These are phyloP conservation scores for Aurelia sp. DNA, from an alignment of 30 jellyfish, hydroid and myxozoan genomes.

Conservation along the genomic window DNA sequence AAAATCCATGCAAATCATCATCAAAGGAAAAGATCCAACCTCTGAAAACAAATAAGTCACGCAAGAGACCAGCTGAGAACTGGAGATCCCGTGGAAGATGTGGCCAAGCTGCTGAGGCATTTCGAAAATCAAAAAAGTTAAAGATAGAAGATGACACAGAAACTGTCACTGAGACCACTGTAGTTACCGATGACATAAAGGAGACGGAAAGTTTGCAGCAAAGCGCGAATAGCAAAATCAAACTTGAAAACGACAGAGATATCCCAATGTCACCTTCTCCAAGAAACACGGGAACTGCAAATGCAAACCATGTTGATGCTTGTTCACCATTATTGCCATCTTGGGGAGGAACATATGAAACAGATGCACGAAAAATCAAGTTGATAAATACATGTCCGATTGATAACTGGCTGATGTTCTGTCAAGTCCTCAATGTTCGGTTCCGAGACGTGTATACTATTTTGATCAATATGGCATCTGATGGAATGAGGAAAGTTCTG, in stretches of 20 bases:
- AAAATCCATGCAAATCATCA: constrained; percentile 1
- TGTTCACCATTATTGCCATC: constrained; percentile 1
- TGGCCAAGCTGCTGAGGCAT: constrained; percentile 27
- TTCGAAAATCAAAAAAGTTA: constrained; percentile 14
- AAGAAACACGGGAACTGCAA: too few relatives aligned
- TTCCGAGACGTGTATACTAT: constrained; percentile 2
- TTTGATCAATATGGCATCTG: constrained; percentile 24
- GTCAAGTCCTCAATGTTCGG: constrained; percentile 4
- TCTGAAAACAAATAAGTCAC: neutral
- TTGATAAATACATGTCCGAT: neutral
- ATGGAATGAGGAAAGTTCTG: neutral
- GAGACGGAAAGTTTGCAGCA: constrained; percentile 4
- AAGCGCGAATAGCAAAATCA: neutral
- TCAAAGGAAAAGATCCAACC: neutral
- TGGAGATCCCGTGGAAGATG: constrained; percentile 23
- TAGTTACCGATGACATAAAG: constrained; percentile 1
- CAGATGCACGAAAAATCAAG: constrained; percentile 17
- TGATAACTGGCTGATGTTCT: constrained; percentile 5
- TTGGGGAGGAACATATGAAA: constrained; percentile 18
- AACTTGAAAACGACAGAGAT: neutral
- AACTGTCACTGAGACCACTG: neutral
- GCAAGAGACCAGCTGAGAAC: neutral
- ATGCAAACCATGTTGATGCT: neutral
- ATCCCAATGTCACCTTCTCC: neutral
- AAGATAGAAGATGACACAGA: constrained; percentile 1